phyloP scores from a whole-genome alignment of 2,797 vertebrate genomes.

The Petrocephalus sullivani region DNA sequence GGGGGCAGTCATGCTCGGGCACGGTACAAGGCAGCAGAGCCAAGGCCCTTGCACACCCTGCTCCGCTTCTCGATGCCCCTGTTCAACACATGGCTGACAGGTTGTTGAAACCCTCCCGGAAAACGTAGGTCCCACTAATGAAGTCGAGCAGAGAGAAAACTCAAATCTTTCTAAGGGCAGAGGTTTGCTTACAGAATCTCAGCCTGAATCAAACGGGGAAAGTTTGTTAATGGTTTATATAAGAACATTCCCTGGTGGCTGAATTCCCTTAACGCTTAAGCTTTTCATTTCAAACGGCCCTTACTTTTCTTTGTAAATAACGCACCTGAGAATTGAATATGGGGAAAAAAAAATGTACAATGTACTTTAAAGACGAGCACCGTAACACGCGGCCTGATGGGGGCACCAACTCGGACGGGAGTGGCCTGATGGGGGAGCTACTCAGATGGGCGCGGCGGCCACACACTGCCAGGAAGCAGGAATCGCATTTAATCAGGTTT shows the following conservation, averaged over 20 bases:
- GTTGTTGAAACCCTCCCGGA: neutral
- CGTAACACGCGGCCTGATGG: conserved; percentile 32
- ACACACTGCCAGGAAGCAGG: conserved; percentile 46
- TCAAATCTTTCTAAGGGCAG: neutral
- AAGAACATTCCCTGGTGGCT: neutral
- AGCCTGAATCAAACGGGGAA: neutral
- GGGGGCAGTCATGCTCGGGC: neutral
- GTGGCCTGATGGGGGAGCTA: conserved; percentile 46
- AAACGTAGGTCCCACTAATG: neutral
- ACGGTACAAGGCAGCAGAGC: neutral
- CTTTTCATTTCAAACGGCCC: neutral
- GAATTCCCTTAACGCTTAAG: neutral
- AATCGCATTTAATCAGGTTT: conserved; percentile 48
- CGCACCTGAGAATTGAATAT: neutral
- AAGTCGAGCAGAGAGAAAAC: neutral
- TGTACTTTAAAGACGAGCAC: neutral
- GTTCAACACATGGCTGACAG: neutral
- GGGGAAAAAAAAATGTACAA: neutral
- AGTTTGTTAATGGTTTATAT: conserved; percentile 13
- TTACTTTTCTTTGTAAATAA: neutral
- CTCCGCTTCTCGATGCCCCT: neutral
- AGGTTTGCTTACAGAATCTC: neutral
- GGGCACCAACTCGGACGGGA: conserved; percentile 38
- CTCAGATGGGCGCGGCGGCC: conserved; percentile 32
- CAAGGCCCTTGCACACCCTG: neutral